Evolutionary conservation across 2,113 vertebrate species (phyloP), one percentile per base, ranked within the genome.

Genomic region (Formicarius rufipectus): DNA sequence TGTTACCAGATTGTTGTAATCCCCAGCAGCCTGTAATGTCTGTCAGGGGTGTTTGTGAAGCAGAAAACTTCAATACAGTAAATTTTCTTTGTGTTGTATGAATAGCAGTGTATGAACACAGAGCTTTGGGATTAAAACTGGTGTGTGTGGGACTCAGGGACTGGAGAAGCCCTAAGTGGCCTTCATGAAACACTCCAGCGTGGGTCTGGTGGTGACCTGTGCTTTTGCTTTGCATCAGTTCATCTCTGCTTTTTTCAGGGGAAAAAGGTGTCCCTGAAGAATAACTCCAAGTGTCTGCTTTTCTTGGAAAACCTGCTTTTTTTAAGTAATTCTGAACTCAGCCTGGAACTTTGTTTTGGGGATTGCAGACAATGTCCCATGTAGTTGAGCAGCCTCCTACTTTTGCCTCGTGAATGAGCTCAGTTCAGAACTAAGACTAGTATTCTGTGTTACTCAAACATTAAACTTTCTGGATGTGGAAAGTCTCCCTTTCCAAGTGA

Each of bases 171-270:
- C 23, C n/a, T 13, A 16, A 53, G 24, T 6, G 17, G 47, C 39
- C 37, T 52, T 75, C 4, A 1, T 56, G 37, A 27, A 56, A 14
- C 6, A 10, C 28, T 62, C 1, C 0, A 19, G 58, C 14, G 9
- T 10, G 21, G 44, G 9, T 49, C 24, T 77, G 47, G 49, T 35
- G 42, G 12, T 68, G 31, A 4, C 59, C 14, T 0, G 4, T 74
- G 4, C 20, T 69, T 64, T 14, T 62, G 23, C 42, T 91, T 42
- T 64, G 62, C 10, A 47, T 63, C 49, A 40, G 16, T 31, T 64
- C 2, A 58, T 39, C 21, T 64, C 21, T 89, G 31, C 31, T 49
- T 78, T n/a, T 89, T 59, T 78, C 52, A n/a, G 28, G 69, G 40
- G 49, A 63, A 73, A 67, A 81, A 39, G 5, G 18, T 14, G 12